Evolutionary conservation across 2,888 invertebrate species (phyloP), one percentile per base, ranked within the genome.

Genomic region (Habrosyne pyritoides): DNA sequence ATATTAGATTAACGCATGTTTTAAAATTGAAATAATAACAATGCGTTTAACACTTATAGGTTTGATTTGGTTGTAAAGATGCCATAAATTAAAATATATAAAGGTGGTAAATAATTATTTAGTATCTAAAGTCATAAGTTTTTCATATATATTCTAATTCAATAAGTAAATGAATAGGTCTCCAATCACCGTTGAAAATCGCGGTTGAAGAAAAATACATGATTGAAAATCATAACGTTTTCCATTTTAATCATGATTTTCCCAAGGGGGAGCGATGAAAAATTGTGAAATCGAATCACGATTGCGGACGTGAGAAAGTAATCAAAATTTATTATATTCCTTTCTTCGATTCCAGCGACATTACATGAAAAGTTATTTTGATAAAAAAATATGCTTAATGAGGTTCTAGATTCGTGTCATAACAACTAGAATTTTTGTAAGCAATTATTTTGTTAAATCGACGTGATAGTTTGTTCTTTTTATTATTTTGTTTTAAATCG

Each of bases 321-420:
- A 91, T 89, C 88, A 87, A 89, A 89, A 89, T 89, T 85, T 88
- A 89, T 89, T 88, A 42, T 24, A 89, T 91, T 84, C 85, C 82
- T 78, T 83, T 85, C 84, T 84, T 81, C 84, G 78, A 83, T 81
- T 79, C 76, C 77, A 77, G 72, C 74, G 83, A 83, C 78, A 77
- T 81, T 83, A 79, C 74, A 82, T 69, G 77, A 77, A 81, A 81
- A 81, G 79, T 79, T 83, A 81, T 83, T 84, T 77, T 79, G 68
- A 77, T 71, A 78, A 76, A 77, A 81, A 71, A 73, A 74, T n/a
- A n/a, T n/a, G n/a, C 71, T 65, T 69, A 78, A 73, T 68, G 65
- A 62, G 67, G 64, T 66, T 14, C 24, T 21, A 22, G n/a, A 22
- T 21, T 22, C 6, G 24, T 22, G 22, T 22, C n/a, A 42, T 22